These are phyloP conservation scores for Troglohyphantes excavatus DNA, from an alignment of 2,888 invertebrate species.

Conservation along the genomic window DNA sequence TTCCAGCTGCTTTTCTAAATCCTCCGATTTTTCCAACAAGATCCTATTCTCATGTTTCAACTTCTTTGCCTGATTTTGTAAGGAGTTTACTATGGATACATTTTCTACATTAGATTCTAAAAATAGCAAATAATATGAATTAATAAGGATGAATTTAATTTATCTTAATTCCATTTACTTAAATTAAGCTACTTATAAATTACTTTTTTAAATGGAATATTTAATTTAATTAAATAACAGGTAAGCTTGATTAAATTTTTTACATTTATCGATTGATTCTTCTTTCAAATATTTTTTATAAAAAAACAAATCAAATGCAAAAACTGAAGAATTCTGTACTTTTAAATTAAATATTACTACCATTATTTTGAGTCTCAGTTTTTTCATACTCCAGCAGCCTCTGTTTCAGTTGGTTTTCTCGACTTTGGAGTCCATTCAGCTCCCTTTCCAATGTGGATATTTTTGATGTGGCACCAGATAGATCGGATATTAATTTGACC, in stretches of 20 bases:
- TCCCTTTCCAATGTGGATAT: slow-evolving; percentile 31
- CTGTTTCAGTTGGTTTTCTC: slow-evolving; percentile 52
- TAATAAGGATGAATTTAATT: no score
- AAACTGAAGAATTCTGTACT: no score
- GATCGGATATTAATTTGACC: slow-evolving; percentile 55
- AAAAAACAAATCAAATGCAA: no score
- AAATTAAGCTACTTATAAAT: no score
- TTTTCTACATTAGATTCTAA: slow-evolving; percentile 1
- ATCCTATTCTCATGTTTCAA: neutral
- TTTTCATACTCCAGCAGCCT: slow-evolving; percentile 34
- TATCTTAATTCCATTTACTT: no score
- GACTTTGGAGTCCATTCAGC: slow-evolving; percentile 3
- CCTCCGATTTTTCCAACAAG: slow-evolving; percentile 19
- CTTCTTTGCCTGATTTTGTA: slow-evolving; percentile 7
- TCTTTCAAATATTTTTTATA: no score
- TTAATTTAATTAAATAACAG: no score
- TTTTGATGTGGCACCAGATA: slow-evolving; percentile 40
- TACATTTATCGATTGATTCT: no score
- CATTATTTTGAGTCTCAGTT: slow-evolving; percentile 8
- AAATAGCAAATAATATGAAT: neutral
- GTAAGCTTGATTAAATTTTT: no score
- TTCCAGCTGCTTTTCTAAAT: slow-evolving; percentile 43
- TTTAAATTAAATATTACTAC: neutral
- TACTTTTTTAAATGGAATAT: no score
- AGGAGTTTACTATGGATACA: slow-evolving; percentile 3